Evolutionary conservation across 2,888 invertebrate genomes (phyloP).

Genomic region (Conops quadrifasciatus): DNA sequence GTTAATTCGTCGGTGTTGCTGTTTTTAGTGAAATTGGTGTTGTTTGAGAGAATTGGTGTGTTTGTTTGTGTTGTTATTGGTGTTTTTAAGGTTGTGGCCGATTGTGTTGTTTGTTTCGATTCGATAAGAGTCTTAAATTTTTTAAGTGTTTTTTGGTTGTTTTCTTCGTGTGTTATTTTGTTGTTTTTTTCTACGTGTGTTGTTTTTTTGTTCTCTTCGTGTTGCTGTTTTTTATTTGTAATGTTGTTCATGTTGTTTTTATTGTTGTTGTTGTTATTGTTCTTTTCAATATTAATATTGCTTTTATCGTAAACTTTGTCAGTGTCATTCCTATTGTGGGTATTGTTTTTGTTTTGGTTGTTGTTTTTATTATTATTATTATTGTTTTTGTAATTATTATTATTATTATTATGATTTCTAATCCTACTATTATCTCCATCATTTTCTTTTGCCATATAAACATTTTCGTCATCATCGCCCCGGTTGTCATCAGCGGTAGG

Average conservation of each 20-base stretch:
- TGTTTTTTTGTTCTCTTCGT: background rate
- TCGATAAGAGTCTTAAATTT: no score
- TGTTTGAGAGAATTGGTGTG: slow-evolving; percentile 12
- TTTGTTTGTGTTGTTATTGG: slow-evolving; percentile 30
- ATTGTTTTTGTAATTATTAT: background rate
- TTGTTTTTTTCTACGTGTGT: background rate
- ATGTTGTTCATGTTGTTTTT: slow-evolving; percentile 6
- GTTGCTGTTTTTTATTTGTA: slow-evolving; percentile 20
- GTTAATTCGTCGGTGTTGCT: slow-evolving; percentile 6
- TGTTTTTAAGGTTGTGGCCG: no score
- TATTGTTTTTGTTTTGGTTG: slow-evolving; percentile 13
- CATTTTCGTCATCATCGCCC: slow-evolving; percentile 7
- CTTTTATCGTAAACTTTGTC: slow-evolving; percentile 11
- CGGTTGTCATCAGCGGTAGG: background rate
- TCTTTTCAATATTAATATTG: background rate
- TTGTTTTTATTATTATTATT: slow-evolving; percentile 27
- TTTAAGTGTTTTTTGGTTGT: slow-evolving; percentile 12
- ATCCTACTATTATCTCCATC: slow-evolving; percentile 23
- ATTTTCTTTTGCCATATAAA: slow-evolving; percentile 15
- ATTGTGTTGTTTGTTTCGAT: no score
- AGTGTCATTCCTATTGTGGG: background rate
- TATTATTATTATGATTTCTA: background rate
- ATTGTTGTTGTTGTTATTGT: slow-evolving; percentile 23
- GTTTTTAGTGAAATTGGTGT: slow-evolving; percentile 14
- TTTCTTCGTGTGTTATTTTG: slow-evolving; percentile 5